Evolutionary conservation across 2,888 invertebrate species (phyloP).

Genomic region (Tenthredo amoena): DNA sequence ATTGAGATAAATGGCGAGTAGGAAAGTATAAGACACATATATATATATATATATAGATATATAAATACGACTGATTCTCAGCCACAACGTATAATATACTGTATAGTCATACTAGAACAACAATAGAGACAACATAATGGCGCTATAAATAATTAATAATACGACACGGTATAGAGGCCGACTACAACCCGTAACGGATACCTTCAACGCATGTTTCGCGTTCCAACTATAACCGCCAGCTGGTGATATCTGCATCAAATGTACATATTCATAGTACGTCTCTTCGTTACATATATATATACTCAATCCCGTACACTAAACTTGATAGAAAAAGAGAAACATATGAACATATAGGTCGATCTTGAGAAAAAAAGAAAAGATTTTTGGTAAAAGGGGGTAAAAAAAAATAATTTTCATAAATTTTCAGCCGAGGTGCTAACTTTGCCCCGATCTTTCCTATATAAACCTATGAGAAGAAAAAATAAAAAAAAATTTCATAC

Average conservation of each 20-base stretch:
- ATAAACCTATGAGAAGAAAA: too few species aligned
- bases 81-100: neutral
- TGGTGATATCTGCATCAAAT: slow-evolving; percentile 28
- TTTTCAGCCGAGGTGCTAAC: too few species aligned
- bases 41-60: neutral
- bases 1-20: neutral
- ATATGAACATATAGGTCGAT: neutral
- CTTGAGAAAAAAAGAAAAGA: neutral
- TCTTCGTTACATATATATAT: neutral
- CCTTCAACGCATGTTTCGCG: slow-evolving; percentile 42
- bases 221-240: slow-evolving; percentile 14
- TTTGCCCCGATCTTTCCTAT: too few species aligned
- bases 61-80: slow-evolving; percentile 10
- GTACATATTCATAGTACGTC: neutral
- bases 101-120: slow-evolving; percentile 55
- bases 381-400: too few species aligned
- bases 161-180: slow-evolving; percentile 57
- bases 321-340: too few species aligned
- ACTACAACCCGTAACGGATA: slow-evolving; percentile 38
- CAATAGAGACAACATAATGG: slow-evolving; percentile 74
- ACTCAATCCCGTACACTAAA: neutral
- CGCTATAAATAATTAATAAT: slow-evolving; percentile 75
- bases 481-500: too few species aligned
- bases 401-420: too few species aligned
- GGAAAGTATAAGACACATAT: neutral